Evolutionary conservation across 2,797 vertebrate genomes (phyloP).

Genomic region (Bovichtus variegatus): DNA sequence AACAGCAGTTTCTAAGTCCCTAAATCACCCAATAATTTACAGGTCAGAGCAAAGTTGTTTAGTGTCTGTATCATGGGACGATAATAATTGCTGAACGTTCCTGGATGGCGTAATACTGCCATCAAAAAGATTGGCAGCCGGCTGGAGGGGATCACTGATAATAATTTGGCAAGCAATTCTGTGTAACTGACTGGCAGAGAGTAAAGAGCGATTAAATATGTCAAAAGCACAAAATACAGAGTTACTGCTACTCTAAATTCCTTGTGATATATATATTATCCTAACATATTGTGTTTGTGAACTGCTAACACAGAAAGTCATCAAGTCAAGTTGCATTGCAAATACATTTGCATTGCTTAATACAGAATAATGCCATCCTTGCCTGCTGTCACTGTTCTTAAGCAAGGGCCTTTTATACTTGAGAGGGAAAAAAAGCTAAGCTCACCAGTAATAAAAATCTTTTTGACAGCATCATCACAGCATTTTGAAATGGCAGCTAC

Average conservation of each 20-base stretch:
- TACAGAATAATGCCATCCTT: neutral
- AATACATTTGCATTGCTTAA: neutral
- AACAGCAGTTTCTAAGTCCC: neutral
- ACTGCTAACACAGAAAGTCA: neutral
- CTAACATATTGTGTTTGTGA: neutral
- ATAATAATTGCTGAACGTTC: conserved; percentile 17
- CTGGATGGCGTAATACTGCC: conserved; percentile 33
- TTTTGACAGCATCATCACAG: conserved; percentile 18
- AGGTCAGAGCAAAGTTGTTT: conserved; percentile 26
- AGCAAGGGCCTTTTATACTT: neutral
- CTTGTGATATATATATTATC: conserved; percentile 1
- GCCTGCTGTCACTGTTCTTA: neutral
- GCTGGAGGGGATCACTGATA: conserved; percentile 57
- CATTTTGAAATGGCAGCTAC: conserved; percentile 29
- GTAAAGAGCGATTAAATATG: conserved; percentile 11
- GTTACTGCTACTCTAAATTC: neutral
- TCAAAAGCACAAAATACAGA: conserved; percentile 15
- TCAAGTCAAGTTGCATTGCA: neutral
- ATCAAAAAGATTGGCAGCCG: conserved; percentile 55
- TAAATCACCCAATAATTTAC: conserved; percentile 25
- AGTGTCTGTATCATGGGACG: conserved; percentile 16
- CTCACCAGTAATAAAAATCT: conserved; percentile 21
- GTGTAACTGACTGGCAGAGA: conserved; percentile 34
- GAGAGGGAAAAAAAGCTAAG: conserved; percentile 5
- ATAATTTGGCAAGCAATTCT: conserved; percentile 46